Evolutionary conservation across 2,888 invertebrate species (phyloP), one percentile per base, ranked within the genome.

Genomic region (Rhagonycha fulva): DNA sequence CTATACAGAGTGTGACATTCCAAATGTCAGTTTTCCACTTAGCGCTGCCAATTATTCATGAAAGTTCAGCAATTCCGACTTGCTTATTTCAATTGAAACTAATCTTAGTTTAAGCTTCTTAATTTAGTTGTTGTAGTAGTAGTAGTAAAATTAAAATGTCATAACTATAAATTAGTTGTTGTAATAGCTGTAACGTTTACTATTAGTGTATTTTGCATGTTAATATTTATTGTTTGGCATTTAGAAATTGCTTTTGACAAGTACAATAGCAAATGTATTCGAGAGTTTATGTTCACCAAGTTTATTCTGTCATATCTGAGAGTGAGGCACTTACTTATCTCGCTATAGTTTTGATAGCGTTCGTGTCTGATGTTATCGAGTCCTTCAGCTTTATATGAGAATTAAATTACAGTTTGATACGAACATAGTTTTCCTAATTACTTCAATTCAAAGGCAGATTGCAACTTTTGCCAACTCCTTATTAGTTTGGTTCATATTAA

Each of bases 381-480:
- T 79, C 76, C 79, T 80, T 78, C 70, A 78, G 78, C 78, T 80
- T 83, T 82, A 81, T 81, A 79, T 74, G 80, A 62, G 82, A 82
- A 81, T 83, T 81, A 82, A 82, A 82, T 82, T 82, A 82, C 81
- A 77, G 76, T 83, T 82, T 82, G 81, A 83, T 83, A 82, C 80
- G 81, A 77, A 76, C 79, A 74, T 78, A 78, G 78, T 79, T 75
- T 66, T 75, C 77, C 80, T 82, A 83, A 82, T 83, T 83, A 82
- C 80, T 77, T 76, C 83, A 78, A 82, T 82, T 83, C 83, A 82
- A 76, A 77, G 78, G 75, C 81, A 82, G 81, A 82, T 80, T 81
- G 77, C 74, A 81, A 83, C 32, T 76, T 76, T 74, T 70, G 68
- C 68, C 30, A 74, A 74, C 69, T 74, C 24, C 68, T 68, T 47